Conservation (phyloP, 2,113 vertebrate genomes). For the Apodemus sylvaticus region DNA sequence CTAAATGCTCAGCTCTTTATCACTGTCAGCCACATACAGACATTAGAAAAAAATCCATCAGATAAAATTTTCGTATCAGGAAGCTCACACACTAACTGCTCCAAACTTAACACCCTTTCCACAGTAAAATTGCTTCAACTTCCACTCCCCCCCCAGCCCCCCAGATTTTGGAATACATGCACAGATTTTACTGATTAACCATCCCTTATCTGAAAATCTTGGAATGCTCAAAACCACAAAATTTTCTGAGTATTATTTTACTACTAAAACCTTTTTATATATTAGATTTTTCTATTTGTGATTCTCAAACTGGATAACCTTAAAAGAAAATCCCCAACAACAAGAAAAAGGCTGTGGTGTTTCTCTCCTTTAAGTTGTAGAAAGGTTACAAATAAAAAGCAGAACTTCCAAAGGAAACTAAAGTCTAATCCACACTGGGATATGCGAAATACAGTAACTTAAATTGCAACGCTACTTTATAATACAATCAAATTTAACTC, state of each 20-base stretch:
- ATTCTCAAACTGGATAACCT: not conserved
- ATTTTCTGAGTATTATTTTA: not conserved
- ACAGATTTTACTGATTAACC: not conserved
- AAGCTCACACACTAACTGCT: not conserved
- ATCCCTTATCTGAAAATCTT: not conserved
- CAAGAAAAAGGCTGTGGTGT: not conserved
- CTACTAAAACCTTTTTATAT: not conserved
- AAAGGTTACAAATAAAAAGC: not conserved
- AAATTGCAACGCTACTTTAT: not conserved
- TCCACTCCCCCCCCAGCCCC: not conserved
- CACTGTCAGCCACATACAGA: not conserved
- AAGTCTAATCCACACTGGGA: not conserved
- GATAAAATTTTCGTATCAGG: not conserved
- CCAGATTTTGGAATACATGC: not conserved
- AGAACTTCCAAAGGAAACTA: not conserved
- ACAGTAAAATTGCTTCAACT: not conserved
- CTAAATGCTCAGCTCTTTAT: not conserved
- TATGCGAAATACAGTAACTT: not conserved
- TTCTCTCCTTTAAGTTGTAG: not conserved
- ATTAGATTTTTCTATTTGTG: not conserved
- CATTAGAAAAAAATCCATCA: not conserved
- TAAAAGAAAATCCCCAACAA: not conserved
- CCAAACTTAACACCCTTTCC: not conserved
- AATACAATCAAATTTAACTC: not conserved
- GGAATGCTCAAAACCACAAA: not conserved